Evolutionary conservation across 2,888 invertebrate species (phyloP), one percentile per base, ranked within the genome.

Genomic region (Parelbella ahira): DNA sequence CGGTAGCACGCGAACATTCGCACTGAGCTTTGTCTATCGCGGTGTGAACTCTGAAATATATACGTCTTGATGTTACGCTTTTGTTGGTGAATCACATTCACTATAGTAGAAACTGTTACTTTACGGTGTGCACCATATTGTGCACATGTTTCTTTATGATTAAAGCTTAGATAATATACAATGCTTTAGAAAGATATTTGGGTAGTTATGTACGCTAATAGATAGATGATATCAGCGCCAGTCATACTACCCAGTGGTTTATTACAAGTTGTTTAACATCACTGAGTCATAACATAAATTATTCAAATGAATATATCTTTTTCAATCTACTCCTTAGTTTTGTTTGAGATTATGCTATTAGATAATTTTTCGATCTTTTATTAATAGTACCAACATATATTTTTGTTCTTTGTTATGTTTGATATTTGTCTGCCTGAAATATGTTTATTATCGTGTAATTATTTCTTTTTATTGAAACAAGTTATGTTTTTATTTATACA

Each of bases 351-450:
- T 77, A 80, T 71, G 68, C 66, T 74, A 70, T 58, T 60, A 62
- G 46, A 39, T 48, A 67, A 51, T 65, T 62, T 58, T 57, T 60
- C 55, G 58, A 56, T 58, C 54, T 59, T 61, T 59, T 48, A 50
- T 56, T 56, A 9, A 51, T 58, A 55, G 53, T 54, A 52, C 47
- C 54, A 61, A 64, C 63, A 66, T 68, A 46, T 53, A 50, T 49
- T 58, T 75, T 74, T 76, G 69, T 82, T 80, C 60, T 63, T 82
- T 84, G 83, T 83, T 87, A 84, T 77, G 82, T 84, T 86, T 86
- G 80, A 68, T 71, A 50, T 65, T 74, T 66, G 57, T 72, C 70
- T 67, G 64, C 65, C 66, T 59, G 53, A 72, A 64, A 72, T 75
- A 73, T 51, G 50, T 74, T 69, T 70, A 68, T 68, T 73, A 72